Conservation (phyloP, 2,113 vertebrate species). For the Centropus unirufus region DNA sequence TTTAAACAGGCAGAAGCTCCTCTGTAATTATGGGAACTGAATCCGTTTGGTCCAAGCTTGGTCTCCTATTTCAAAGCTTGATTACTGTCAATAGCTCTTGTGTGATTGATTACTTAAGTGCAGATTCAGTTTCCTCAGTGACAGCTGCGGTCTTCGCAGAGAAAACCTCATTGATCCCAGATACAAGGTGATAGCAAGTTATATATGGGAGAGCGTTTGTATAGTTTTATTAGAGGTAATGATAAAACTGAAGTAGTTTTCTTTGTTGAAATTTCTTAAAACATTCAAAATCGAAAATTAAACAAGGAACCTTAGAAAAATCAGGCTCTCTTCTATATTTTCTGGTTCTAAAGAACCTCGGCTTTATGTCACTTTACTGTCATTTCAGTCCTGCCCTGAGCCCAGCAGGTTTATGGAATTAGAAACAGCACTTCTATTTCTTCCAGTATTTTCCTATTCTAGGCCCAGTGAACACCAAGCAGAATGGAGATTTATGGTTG, state of each 20-base stretch:
- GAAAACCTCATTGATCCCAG: conserved; percentile 2
- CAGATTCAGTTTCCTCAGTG: conserved; percentile 29
- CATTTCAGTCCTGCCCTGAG: neutral
- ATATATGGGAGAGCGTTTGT: neutral
- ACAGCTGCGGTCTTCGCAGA: conserved; percentile 29
- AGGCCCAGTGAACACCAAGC: neutral
- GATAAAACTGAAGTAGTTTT: neutral
- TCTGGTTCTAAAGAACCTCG: neutral
- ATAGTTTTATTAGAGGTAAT: neutral
- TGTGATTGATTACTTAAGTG: neutral
- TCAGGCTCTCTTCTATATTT: neutral
- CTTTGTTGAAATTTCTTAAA: neutral
- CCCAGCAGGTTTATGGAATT: neutral
- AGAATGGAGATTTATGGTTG: neutral
- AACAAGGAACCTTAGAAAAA: neutral
- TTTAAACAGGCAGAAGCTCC: conserved; percentile 6
- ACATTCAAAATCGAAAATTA: neutral
- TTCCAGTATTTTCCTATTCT: neutral
- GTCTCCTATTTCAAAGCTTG: neutral
- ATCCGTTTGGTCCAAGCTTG: neutral
- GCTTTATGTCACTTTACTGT: neutral
- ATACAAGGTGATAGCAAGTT: neutral
- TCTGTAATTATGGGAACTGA: neutral
- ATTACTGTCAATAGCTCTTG: neutral
- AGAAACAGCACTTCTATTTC: neutral